A percentile compares a stretch with the other conserved stretches of the same genome.
These are phyloP conservation scores for Achlya flavicornis DNA, from an alignment of 2,888 invertebrate species.

Conservation along the genomic window DNA sequence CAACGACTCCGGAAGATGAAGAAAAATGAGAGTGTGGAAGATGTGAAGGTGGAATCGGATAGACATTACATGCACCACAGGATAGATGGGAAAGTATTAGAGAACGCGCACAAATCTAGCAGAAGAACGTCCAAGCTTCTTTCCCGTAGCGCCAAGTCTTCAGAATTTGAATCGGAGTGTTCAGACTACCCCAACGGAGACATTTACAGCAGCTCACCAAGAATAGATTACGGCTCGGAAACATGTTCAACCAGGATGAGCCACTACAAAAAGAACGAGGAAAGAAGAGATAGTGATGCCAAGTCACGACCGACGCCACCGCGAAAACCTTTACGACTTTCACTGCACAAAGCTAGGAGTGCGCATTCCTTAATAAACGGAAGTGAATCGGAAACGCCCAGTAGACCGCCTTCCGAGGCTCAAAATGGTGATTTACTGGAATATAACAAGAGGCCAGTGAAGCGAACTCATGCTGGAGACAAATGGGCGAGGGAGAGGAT, in stretches of 20 bases:
- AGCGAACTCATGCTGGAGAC: conserved; percentile 80
- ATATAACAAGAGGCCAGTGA: conserved; percentile 83
- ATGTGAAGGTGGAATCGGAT: conserved; percentile 77
- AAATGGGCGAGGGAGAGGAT: conserved; percentile 58
- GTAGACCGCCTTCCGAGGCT: conserved; percentile 60
- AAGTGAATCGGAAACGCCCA: conserved; percentile 73
- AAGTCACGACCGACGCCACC: conserved; percentile 90
- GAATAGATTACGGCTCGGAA: conserved; percentile 85
- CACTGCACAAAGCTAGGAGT: conserved; percentile 92
- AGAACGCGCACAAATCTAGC: conserved; percentile 82
- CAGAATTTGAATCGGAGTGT: conserved; percentile 91
- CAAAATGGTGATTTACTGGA: conserved; percentile 55
- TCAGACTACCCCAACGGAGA: conserved; percentile 80
- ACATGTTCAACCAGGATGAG: conserved; percentile 71
- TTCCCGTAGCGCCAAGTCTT: conserved; percentile 87
- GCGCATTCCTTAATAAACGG: conserved; percentile 87
- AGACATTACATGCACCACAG: conserved; percentile 72
- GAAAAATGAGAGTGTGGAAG: conserved; percentile 75
- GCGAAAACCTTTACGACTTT: conserved; percentile 92
- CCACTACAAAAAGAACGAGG: conserved; percentile 74
- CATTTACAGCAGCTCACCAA: conserved; percentile 66
- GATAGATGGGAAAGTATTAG: conserved; percentile 80
- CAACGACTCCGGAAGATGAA: conserved; percentile 71
- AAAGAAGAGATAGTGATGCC: conserved; percentile 61
- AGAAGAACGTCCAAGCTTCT: conserved; percentile 75